Evolutionary conservation across 2,888 invertebrate species (phyloP), one percentile per base, ranked within the genome.

Genomic region (Halictus ligatus): DNA sequence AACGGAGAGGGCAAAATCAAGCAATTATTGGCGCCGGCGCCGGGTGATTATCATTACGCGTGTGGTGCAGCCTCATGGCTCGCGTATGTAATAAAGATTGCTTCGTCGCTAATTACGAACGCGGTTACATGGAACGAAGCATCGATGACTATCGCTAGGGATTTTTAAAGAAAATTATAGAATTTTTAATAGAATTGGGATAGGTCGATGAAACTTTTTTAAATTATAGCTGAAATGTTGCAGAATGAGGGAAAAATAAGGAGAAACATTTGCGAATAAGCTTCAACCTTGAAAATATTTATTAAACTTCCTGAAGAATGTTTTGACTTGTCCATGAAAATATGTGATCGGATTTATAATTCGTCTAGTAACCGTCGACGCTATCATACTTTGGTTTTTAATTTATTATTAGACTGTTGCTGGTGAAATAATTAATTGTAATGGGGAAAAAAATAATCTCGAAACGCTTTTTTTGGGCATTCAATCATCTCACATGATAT

Each of bases 21-120:
- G 74, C 78, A 86, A 88, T 89, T 86, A 90, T 90, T 85, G 87
- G 89, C 85, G 86, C 84, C 76, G 88, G 89, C 86, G 88, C 85
- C 85, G 78, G 78, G 80, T 85, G 79, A 89, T 89, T 83, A 88
- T 88, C 90, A 81, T 89, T 88, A 86, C 48, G 46, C 77, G 69
- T 69, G 60, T 43, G 69, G 25, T 64, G 43, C 75, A 79, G 69
- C 81, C 75, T 74, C 58, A 69, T 69, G 35, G 58, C 43, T 54
- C 40, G 69, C 80, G n/a, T 76, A 7, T 75, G 75, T 60, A 86
- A 76, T 69, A 69, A 78, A 71, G 76, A 74, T 82, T 75, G 50
- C 72, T 60, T 75, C 50, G 74, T 71, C 69, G 58, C 67, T 79
- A 78, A 84, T 84, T 83, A 71, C 48, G 13, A 7, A 40, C 67